Conservation (phyloP, 1,140 invertebrate species). For the Hermetia illucens region DNA sequence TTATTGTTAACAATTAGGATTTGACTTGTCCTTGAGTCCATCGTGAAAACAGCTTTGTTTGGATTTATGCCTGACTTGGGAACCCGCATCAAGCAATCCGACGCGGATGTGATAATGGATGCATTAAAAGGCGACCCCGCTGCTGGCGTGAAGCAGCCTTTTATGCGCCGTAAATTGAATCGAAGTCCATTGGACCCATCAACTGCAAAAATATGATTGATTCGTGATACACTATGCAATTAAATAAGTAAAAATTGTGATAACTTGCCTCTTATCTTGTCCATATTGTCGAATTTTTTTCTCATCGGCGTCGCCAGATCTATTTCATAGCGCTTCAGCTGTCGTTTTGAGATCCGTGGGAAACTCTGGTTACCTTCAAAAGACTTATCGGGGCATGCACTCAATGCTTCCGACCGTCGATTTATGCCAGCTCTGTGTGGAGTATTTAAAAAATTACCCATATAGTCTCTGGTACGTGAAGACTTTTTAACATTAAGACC, state of each 20-base stretch:
- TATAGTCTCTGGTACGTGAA: no score
- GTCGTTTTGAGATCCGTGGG: not conserved
- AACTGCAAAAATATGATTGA: not conserved
- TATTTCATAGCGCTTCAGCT: not conserved
- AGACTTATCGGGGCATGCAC: not conserved
- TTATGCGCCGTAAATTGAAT: not conserved
- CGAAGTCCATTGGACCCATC: not conserved
- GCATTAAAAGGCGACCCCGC: not conserved
- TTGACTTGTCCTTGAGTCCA: slow-evolving; percentile 39
- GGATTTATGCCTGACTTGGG: slow-evolving; percentile 30
- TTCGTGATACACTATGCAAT: not conserved
- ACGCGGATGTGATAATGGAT: not conserved
- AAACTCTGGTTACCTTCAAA: not conserved
- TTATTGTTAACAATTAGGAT: slow-evolving; percentile 48
- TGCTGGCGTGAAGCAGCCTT: not conserved
- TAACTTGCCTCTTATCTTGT: not conserved
- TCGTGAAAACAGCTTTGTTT: slow-evolving; percentile 40
- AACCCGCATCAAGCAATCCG: not conserved
- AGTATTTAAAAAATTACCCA: no score
- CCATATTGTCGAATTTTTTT: not conserved
- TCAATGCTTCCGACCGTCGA: not conserved
- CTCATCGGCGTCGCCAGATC: not conserved
- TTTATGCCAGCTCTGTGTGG: not conserved
- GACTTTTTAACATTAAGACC: no score
- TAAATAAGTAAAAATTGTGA: not conserved